phyloP scores from a whole-genome alignment of 2,888 invertebrate species.

The Trichopoda pennipes region DNA sequence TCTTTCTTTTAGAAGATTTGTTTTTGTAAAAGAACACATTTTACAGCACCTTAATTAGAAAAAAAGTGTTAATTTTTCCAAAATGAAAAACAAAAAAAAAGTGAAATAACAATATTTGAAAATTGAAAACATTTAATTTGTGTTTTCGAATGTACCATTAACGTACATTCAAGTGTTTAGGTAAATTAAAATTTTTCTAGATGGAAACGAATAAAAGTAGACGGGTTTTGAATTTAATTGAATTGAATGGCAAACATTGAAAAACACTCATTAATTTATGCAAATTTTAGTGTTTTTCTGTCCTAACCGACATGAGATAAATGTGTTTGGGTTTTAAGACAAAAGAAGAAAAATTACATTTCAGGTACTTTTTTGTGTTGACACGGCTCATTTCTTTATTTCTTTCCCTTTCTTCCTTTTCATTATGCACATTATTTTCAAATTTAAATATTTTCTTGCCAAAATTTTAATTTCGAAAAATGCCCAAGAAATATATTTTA shows the following conservation, averaged over 20 bases:
- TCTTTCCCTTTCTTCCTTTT: neutral
- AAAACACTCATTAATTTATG: constrained; percentile 42
- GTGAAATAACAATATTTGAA: neutral
- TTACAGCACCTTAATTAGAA: constrained; percentile 40
- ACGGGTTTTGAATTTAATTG: neutral
- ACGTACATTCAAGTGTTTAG: neutral
- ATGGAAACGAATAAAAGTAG: neutral
- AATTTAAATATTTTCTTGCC: constrained; percentile 15
- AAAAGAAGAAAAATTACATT: neutral
- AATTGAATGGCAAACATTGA: neutral
- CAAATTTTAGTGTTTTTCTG: constrained; percentile 14
- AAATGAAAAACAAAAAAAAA: too few species aligned
- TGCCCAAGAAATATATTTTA: neutral
- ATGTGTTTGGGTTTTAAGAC: constrained; percentile 14
- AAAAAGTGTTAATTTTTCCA: constrained; percentile 26
- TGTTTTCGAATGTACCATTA: too few species aligned
- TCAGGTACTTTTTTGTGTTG: constrained; percentile 15
- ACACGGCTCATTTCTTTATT: constrained; percentile 16
- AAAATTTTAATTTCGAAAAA: constrained; percentile 20
- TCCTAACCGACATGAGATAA: neutral
- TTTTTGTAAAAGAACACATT: constrained; percentile 26
- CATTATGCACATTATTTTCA: constrained; percentile 29
- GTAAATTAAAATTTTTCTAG: constrained; percentile 14
- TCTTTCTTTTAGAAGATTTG: neutral
- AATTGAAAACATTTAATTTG: too few species aligned